A percentile compares a stretch with the other conserved stretches of the same genome.
phyloP scores from a whole-genome alignment of 1,140 invertebrate species.

The Macrocentrus cingulum region DNA sequence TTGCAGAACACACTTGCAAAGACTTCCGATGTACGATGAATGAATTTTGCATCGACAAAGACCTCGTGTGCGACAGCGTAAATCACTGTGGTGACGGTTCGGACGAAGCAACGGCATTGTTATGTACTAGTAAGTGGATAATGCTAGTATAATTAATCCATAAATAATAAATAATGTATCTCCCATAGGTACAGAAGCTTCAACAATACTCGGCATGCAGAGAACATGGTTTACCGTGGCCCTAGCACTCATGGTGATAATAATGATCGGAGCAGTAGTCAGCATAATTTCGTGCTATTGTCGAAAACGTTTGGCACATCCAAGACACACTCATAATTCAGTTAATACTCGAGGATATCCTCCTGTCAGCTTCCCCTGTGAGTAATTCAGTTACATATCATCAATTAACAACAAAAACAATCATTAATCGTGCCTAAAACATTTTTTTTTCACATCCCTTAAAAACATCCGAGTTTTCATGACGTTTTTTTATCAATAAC shows the following conservation, averaged over 20 bases:
- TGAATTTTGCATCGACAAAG: slow-evolving; percentile 86
- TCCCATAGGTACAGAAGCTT: slow-evolving; percentile 74
- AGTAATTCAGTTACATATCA: slow-evolving; percentile 36
- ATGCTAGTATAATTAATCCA: slow-evolving; percentile 6
- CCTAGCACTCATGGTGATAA: slow-evolving; percentile 68
- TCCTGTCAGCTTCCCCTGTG: slow-evolving; percentile 55
- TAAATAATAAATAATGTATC: too few relatives aligned
- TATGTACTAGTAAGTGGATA: slow-evolving; percentile 76
- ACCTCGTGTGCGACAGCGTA: slow-evolving; percentile 85
- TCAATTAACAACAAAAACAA: too few relatives aligned
- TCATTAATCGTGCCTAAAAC: too few relatives aligned
- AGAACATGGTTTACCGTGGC: slow-evolving; percentile 74
- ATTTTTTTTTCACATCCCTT: too few relatives aligned
- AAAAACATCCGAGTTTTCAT: slow-evolving; percentile 20
- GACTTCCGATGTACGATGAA: slow-evolving; percentile 83
- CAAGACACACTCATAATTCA: slow-evolving; percentile 58
- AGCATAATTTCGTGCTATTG: slow-evolving; percentile 74
- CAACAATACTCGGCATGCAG: slow-evolving; percentile 73
- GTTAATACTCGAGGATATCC: slow-evolving; percentile 57
- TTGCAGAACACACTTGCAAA: slow-evolving; percentile 82
- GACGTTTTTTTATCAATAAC: too few relatives aligned
- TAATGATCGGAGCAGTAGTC: slow-evolving; percentile 68
- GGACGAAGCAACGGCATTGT: slow-evolving; percentile 78
- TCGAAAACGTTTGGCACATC: slow-evolving; percentile 62
- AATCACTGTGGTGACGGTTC: slow-evolving; percentile 92